Conservation (phyloP, 2,113 vertebrate genomes). For the Platichthys flesus region DNA sequence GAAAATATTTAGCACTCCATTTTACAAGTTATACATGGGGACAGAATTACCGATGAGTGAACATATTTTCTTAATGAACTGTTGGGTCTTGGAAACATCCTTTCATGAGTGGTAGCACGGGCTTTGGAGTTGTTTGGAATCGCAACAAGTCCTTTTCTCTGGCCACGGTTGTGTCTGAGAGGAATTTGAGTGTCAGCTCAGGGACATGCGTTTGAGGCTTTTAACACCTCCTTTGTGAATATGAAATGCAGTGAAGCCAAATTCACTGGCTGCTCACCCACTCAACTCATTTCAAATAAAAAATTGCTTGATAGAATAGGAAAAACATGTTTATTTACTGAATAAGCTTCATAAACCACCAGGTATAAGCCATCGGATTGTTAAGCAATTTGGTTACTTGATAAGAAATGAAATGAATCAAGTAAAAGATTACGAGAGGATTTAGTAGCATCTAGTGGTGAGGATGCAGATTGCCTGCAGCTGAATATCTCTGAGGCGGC, state of each 20-base stretch:
- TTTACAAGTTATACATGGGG: not conserved
- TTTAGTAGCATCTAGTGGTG: not conserved
- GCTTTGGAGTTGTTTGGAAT: conserved; percentile 10
- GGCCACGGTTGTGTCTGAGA: conserved; percentile 23
- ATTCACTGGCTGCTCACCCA: conserved; percentile 11
- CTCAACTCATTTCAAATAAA: conserved; percentile 9
- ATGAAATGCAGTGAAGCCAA: conserved; percentile 31
- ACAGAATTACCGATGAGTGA: not conserved
- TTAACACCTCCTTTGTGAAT: conserved; percentile 39
- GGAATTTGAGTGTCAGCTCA: conserved; percentile 50
- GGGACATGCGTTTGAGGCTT: conserved; percentile 31
- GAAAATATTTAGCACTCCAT: too few species aligned
- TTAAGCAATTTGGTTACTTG: conserved; percentile 4
- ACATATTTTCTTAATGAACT: not conserved
- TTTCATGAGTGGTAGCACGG: not conserved
- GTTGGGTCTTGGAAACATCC: not conserved
- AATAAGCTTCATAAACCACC: conserved; percentile 7
- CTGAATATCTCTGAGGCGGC: not conserved
- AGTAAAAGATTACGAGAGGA: not conserved
- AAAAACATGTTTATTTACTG: conserved; percentile 6
- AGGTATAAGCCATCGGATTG: not conserved
- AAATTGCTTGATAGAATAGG: not conserved
- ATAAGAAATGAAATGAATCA: not conserved
- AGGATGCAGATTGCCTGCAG: not conserved
- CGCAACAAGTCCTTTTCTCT: conserved; percentile 16